Base-by-base conservation (phyloP, 2,113 vertebrate species). In the Raja brachyura region DNA sequence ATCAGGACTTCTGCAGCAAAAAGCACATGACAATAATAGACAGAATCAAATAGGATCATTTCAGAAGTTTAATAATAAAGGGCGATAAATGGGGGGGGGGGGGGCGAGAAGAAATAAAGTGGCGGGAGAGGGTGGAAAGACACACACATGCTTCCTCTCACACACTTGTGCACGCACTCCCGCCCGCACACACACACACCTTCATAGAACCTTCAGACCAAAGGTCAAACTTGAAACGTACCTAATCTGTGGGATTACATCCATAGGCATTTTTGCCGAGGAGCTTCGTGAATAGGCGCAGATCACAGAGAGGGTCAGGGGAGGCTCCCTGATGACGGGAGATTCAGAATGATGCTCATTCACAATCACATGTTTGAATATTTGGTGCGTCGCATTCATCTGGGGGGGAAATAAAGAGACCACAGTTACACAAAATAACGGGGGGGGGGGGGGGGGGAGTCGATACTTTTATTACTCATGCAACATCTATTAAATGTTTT, bases 351-450 rank as follows among this genome's bases (percentile, higher is more conserved):
- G 93, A 93, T 94, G 48, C 1, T 94, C 93, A 85, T 96, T 94
- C 0, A n/a, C 93, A 93, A 96, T 93, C 14, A 93, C 93, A 93
- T 96, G 96, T 61, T 94, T 93, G 56, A 95, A 94, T 83, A 94
- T 93, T 0, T 95, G 94, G 94, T 96, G 95, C 0, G 95, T 96
- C 86, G 93, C 90, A 93, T 96, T 96, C 18, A 95, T 93, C 96
- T 96, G 86, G 1, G 61, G 66, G 39, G 39, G 1, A 61, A 31
- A 70, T 25, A 39, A 59, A 16, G 25, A 54, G 59, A n/a, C 33
- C 20, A 56, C 25, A 68, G 61, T 68, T 68, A 18, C 22, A 28
- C 61, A 61, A 70, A 70, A 70, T 5, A 68, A 16, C 16, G 5
- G 10, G 13, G 0, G 31, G n/a, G n/a, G n/a, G n/a, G n/a, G n/a